Evolutionary conservation across 2,797 vertebrate species (phyloP), one percentile per base, ranked within the genome.

Genomic region (Sebastes minor): DNA sequence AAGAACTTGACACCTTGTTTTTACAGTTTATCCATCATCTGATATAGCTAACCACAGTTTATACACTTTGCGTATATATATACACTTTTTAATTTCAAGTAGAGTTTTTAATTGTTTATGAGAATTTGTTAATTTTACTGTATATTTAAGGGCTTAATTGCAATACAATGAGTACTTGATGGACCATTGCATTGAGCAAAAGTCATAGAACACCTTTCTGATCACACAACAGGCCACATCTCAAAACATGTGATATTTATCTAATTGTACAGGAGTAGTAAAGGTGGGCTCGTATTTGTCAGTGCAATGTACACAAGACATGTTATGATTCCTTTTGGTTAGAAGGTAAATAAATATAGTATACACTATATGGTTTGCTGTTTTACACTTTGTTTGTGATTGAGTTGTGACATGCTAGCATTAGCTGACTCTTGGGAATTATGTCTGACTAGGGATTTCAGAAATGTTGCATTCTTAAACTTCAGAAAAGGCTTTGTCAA

Each of bases 281-380:
- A 53, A 68, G 8, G 0, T 32, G 46, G 28, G 9, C 46, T 53
- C 0, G 2, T 53, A 53, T 65, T 53, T 57, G 23, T 42, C 16
- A 33, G 1, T 0, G 0, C 6, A 27, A 6, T 55, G 9, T 1
- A 30, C 11, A 16, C 6, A 3, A 33, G 16, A 35, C 11, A 46
- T 30, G 7, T 28, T 35, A 14, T 69, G 14, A 32, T 33, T 57
- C 3, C 1, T 70, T 32, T 32, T 62, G 27, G 20, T 64, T 46
- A 8, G 52, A 61, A 49, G 5, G 16, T 61, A 60, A 68, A 59
- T 3, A 3, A 20, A 27, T 0, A 49, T 0, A 49, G 0, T 49
- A 49, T 49, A 49, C 16, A 18, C 42, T 8, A 2, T 49, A 49
- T 49, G 16, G 42, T 49, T n/a, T 5, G 4, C 14, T n/a, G 20